These are phyloP conservation scores for Agrenia bidenticulata DNA, from an alignment of 2,888 invertebrate genomes.

Conservation along the genomic window DNA sequence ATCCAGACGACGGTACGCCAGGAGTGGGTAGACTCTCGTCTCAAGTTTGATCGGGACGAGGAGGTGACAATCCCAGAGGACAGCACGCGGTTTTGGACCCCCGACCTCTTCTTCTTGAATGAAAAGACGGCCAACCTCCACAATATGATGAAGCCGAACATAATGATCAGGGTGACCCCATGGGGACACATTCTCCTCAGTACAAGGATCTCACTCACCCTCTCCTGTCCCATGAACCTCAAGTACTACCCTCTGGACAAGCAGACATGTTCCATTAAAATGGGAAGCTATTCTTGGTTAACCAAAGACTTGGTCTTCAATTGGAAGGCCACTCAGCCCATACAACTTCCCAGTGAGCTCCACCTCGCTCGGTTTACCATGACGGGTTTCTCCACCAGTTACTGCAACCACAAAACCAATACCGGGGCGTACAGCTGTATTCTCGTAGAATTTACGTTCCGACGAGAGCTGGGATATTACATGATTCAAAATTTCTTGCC, in stretches of 20 bases:
- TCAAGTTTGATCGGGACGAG: slow-evolving; percentile 4
- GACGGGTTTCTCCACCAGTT: background rate
- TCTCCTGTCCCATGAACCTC: slow-evolving; percentile 34
- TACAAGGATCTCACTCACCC: slow-evolving; percentile 21
- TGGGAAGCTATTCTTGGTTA: slow-evolving; percentile 3
- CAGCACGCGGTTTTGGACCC: slow-evolving; percentile 12
- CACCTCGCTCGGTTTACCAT: slow-evolving; percentile 14
- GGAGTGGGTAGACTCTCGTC: slow-evolving; percentile 2
- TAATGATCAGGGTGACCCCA: slow-evolving; percentile 16
- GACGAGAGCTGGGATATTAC: slow-evolving; percentile 27
- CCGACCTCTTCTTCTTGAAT: slow-evolving; percentile 19
- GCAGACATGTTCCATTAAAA: slow-evolving; percentile 26
- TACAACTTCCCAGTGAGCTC: background rate
- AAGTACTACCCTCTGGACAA: slow-evolving; percentile 31
- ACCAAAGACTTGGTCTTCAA: slow-evolving; percentile 8
- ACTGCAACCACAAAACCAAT: slow-evolving; percentile 9
- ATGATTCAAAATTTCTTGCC: slow-evolving; percentile 28
- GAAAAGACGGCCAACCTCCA: slow-evolving; percentile 8
- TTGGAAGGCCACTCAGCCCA: slow-evolving; percentile 2
- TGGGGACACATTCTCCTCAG: slow-evolving; percentile 25
- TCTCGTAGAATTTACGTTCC: slow-evolving; percentile 15
- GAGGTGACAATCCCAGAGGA: slow-evolving; percentile 15
- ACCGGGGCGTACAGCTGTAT: slow-evolving; percentile 26
- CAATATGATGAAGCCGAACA: slow-evolving; percentile 13
- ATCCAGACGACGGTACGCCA: slow-evolving; percentile 14